Conservation (phyloP, 1,140 invertebrate genomes). For the Lithobius niger region DNA sequence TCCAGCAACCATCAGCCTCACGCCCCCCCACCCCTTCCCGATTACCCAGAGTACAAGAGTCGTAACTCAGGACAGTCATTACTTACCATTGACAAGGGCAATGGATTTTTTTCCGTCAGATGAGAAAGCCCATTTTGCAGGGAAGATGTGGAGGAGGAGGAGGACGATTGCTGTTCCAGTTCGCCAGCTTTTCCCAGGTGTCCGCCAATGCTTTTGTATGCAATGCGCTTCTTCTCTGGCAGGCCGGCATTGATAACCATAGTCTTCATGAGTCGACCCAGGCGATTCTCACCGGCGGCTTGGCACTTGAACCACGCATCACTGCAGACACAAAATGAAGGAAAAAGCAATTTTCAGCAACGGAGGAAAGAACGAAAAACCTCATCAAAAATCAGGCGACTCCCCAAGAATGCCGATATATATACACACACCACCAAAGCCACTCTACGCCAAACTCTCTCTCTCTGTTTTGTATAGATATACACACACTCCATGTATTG, state of each 20-base stretch:
- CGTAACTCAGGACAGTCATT: too few species aligned
- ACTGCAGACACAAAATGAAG: background rate
- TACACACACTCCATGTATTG: too few species aligned
- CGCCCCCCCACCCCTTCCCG: too few species aligned
- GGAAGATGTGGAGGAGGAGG: background rate
- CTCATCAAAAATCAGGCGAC: too few species aligned
- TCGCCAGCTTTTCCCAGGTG: background rate
- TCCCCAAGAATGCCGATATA: too few species aligned
- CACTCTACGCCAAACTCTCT: too few species aligned
- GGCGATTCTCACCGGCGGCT: constrained; percentile 1
- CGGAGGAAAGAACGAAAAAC: too few species aligned
- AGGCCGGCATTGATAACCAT: constrained; percentile 5
- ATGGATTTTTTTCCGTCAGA: background rate
- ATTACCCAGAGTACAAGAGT: too few species aligned
- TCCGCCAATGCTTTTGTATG: constrained; percentile 4
- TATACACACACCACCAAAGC: too few species aligned
- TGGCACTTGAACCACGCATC: constrained; percentile 8
- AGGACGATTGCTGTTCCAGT: background rate
- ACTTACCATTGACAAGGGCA: constrained; percentile 2
- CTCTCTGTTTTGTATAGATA: too few species aligned
- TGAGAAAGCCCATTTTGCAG: constrained; percentile 1
- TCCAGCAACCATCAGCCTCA: background rate
- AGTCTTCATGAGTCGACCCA: constrained; percentile 3
- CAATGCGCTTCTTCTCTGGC: constrained; percentile 6
- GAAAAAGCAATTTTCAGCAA: background rate